phyloP scores from a whole-genome alignment of 2,797 vertebrate species.

The Phoxinus dragarum region DNA sequence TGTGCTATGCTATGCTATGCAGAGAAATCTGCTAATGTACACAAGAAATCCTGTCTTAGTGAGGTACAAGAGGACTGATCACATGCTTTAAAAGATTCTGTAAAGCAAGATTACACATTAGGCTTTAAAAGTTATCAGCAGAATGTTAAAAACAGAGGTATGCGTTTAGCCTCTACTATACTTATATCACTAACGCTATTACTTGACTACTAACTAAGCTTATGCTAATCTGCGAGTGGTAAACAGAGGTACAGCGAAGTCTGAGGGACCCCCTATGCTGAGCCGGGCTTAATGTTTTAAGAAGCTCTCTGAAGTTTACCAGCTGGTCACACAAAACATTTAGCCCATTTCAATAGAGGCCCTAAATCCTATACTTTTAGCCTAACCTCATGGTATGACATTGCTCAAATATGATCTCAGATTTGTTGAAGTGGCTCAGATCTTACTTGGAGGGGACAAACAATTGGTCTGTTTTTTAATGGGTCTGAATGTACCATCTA shows the following conservation, averaged over 20 bases:
- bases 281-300: slow-evolving; percentile 75
- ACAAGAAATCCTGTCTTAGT: neutral
- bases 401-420: slow-evolving; percentile 27
- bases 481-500: neutral
- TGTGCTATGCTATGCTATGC: neutral
- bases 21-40: neutral
- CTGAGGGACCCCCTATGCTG: slow-evolving; percentile 65
- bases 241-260: slow-evolving; percentile 46
- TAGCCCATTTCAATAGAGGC: slow-evolving; percentile 39
- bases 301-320: slow-evolving; percentile 70
- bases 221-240: slow-evolving; percentile 17
- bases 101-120: neutral
- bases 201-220: slow-evolving; percentile 11
- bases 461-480: slow-evolving; percentile 1
- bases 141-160: slow-evolving; percentile 12
- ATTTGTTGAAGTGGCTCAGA: neutral
- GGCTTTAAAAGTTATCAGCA: slow-evolving; percentile 24
- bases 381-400: slow-evolving; percentile 59
- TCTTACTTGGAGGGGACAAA: neutral
- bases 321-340: slow-evolving; percentile 70
- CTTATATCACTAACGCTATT: slow-evolving; percentile 16
- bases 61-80: neutral
- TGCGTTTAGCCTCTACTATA: neutral
- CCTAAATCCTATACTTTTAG: slow-evolving; percentile 35
- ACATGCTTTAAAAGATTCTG: neutral